Evolutionary conservation across 2,797 vertebrate species (phyloP), one percentile per base, ranked within the genome.

Genomic region (Brotula barbata): DNA sequence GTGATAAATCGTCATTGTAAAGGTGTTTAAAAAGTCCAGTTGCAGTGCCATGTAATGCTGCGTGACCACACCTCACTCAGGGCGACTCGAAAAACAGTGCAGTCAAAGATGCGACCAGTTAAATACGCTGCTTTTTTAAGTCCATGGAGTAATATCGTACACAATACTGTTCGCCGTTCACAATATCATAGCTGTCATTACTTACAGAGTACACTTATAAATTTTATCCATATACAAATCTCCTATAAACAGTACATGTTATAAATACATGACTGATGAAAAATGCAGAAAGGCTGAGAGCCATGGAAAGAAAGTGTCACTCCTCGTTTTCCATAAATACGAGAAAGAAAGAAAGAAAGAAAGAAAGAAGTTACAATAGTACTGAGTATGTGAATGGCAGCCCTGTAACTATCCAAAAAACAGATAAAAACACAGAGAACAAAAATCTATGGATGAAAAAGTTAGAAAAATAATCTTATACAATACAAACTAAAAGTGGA

Each of bases 231-330:
- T 88, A 86, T 85, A 90, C 85, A 91, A 89, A 90, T 91, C 83
- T 91, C 69, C 86, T 88, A 85, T 89, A 86, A 91, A 90, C 89
- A 89, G 80, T 85, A 84, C 81, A 81, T 83, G 81, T 89, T 88
- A 87, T 88, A 91, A 90, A 89, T 89, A 89, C 86, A 87, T 57
- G 70, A 46, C 68, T 66, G 82, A 87, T 88, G 83, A 83, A 86
- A n/a, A 88, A 88, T 75, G 83, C 68, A 68, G 74, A 77, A 76
- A 73, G 67, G 85, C 80, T 3, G 64, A 72, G 83, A 79, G 82
- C 78, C 78, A 16, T 56, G 72, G 52, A 76, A 75, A 74, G 69
- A 71, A 75, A 78, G 71, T 40, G 64, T 77, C 19, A 64, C 71
- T 84, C 66, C 73, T 82, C 70, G 52, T 55, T 84, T 81, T 33